Base-by-base conservation (phyloP, 2,113 vertebrate species). In the Chauna torquata region DNA sequence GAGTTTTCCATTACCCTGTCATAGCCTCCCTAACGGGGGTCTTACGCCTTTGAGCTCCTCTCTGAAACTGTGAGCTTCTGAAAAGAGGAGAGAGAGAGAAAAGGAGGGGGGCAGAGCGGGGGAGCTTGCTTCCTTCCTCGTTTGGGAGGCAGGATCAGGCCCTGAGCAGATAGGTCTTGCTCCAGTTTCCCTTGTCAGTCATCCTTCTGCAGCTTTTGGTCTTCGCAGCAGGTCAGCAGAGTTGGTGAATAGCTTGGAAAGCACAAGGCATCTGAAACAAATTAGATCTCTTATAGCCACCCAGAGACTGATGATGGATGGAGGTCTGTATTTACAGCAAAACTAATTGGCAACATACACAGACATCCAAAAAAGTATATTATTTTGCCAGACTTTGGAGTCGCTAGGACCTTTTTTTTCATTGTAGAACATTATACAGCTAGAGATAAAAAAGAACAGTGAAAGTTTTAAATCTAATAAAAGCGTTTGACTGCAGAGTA, bases 331-430 rank as follows among this genome's bases (percentile, higher is more conserved):
- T 99, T 99, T 99, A 99, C 99, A 98, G 99, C 99, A 98, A 97
- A 98, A 98, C 99, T 99, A 99, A 99, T 99, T 99, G 99, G 99
- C 99, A 99, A 99, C 98, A 99, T 99, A 98, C 99, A 99, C 98
- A 98, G 97, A 98, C 98, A 98, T 98, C 98, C 97, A 97, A 97
- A 98, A 98, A 98, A 98, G 97, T 97, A 94, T 98, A 98, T 98
- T 98, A 98, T 98, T 98, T 98, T 98, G 98, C 98, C 98, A 98
- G 98, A 98, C 97, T 98, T 98, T 68, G 95, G 98, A 98, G 97
- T 98, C 77, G 65, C 86, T 98, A 92, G 96, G 83, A 92, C 90
- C 97, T 97, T 97, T 97, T 97, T 97, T 98, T 97, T 97, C 96
- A 98, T 98, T 98, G 96, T 97, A 98, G 97, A 98, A 98, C 98